Base-by-base conservation (phyloP, 2,888 invertebrate genomes). In the Stenodera caucasica region DNA sequence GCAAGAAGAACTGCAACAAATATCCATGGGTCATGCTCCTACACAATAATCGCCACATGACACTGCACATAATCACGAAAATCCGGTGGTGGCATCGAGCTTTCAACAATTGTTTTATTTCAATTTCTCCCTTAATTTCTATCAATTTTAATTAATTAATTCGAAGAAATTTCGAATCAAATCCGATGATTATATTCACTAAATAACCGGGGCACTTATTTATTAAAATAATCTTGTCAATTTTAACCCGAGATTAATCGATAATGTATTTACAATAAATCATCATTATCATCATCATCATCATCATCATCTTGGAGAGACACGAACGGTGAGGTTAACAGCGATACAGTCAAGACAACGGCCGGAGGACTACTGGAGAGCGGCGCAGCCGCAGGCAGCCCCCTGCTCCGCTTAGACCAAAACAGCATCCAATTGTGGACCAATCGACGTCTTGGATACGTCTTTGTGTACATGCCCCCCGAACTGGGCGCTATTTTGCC, bases 11-110 rank as follows among this genome's bases (percentile, higher is more conserved):
- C 76, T 81, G 81, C 75, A 82, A 77, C 73, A 81, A 81, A 78
- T 81, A 82, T 81, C 81, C 82, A 78, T 82, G 81, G 77, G 81
- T 81, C 81, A 81, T 81, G 79, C 80, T 81, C 78, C 81, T 81
- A 80, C 80, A 80, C 78, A 81, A 78, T 75, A 81, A 79, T 71
- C 81, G 80, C 81, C 82, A 81, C 81, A 81, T 80, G 75, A 81
- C 81, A 79, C 81, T 80, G 78, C 82, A 81, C 82, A 82, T 81
- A 75, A 77, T 79, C 78, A 78, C 61, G 66, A 71, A 66, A 58
- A 65, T 66, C 73, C 68, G 59, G 63, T 68, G 66, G 64, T 67
- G 66, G 57, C 57, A 63, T 63, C 63, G 63, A 57, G 57, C 59
- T 56, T 45, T 45, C 45, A 0, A 18, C 45, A 45, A 11, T 12